Conservation (phyloP, 2,113 vertebrate species). For the Neodon shergylaensis region DNA sequence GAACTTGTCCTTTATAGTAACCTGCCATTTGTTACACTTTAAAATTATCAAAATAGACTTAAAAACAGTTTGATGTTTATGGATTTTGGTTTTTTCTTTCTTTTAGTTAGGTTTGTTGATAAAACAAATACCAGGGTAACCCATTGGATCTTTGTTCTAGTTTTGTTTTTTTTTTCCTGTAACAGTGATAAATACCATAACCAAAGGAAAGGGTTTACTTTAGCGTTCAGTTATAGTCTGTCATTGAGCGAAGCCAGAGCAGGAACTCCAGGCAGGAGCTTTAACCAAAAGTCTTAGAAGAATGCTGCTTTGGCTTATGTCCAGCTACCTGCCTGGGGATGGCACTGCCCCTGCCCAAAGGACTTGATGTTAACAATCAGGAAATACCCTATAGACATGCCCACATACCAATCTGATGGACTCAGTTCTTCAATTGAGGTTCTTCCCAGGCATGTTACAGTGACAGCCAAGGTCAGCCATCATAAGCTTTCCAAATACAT, state of each 20-base stretch:
- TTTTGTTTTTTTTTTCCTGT: neutral
- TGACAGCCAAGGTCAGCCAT: neutral
- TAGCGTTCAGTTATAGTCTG: neutral
- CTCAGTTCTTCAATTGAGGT: neutral
- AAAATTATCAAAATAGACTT: neutral
- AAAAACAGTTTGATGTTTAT: neutral
- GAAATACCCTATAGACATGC: neutral
- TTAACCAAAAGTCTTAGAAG: neutral
- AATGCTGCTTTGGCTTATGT: neutral
- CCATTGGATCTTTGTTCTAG: neutral
- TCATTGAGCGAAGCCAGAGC: no score
- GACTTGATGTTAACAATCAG: neutral
- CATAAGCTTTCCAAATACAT: neutral
- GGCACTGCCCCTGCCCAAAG: neutral
- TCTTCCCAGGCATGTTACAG: neutral
- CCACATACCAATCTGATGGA: neutral
- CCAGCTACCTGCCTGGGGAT: neutral
- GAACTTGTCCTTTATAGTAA: neutral
- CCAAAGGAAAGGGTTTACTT: neutral
- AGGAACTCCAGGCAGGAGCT: neutral
- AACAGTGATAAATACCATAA: neutral
- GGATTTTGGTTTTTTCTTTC: neutral
- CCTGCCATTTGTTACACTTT: neutral
- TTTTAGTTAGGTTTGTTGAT: neutral
- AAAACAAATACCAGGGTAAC: neutral